Conservation (phyloP, 2,797 vertebrate species). For the Acomys russatus region DNA sequence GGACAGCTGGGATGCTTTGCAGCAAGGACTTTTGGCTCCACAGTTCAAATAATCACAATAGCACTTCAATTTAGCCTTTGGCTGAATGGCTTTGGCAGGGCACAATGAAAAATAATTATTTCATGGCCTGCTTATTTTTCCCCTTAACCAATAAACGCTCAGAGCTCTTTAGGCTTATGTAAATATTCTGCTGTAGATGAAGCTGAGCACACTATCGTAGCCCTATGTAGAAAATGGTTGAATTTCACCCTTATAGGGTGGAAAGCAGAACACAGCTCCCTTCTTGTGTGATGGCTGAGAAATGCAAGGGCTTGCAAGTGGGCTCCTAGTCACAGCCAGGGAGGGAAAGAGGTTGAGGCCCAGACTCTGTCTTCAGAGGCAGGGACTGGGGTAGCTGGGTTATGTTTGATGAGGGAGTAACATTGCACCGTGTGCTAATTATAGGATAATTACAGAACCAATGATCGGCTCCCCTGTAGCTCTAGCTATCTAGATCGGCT, state of each 20-base stretch:
- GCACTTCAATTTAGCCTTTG: constrained; percentile 92
- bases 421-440: neutral
- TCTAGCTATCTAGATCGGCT: constrained; percentile 59
- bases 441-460: constrained; percentile 55
- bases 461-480: constrained; percentile 74
- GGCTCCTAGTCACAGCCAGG: constrained; percentile 72
- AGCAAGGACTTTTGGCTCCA: constrained; percentile 91
- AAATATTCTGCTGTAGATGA: constrained; percentile 87
- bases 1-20: constrained; percentile 92
- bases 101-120: constrained; percentile 93
- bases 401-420: constrained; percentile 71
- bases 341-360: constrained; percentile 71
- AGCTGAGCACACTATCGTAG: constrained; percentile 78
- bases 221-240: constrained; percentile 86
- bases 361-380: constrained; percentile 70
- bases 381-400: constrained; percentile 70
- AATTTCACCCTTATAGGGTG: constrained; percentile 77
- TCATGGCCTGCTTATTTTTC: constrained; percentile 92
- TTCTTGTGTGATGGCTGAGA: constrained; percentile 73
- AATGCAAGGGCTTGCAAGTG: constrained; percentile 52
- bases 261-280: constrained; percentile 64
- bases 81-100: constrained; percentile 91
- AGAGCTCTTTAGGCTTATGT: constrained; percentile 89
- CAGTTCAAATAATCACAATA: constrained; percentile 92
- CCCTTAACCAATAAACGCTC: constrained; percentile 90